Evolutionary conservation across 2,113 vertebrate species (phyloP).

Genomic region (Perca flavescens): DNA sequence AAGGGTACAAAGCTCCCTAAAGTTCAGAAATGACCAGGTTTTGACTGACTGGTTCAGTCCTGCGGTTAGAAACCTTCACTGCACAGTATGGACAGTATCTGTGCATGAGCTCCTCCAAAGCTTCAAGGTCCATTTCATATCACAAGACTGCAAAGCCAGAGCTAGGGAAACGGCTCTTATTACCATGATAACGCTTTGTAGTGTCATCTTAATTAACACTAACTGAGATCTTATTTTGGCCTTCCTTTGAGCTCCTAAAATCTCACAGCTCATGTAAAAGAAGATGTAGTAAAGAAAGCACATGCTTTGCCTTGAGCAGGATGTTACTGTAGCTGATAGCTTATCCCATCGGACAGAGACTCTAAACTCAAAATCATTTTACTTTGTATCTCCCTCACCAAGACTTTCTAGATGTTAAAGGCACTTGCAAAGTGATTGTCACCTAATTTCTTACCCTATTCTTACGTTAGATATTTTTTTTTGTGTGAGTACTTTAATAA

Average conservation of each 20-base stretch:
- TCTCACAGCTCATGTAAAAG: conserved; percentile 32
- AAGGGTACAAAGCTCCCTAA: background rate
- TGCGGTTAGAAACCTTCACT: background rate
- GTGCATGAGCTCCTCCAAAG: conserved; percentile 30
- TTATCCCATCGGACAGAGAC: conserved; percentile 16
- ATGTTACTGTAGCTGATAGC: conserved; percentile 41
- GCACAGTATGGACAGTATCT: conserved; percentile 10
- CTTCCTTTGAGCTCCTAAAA: conserved; percentile 44
- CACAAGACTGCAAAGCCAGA: conserved; percentile 40
- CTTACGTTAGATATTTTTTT: too few relatives aligned
- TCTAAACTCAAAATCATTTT: conserved; percentile 42
- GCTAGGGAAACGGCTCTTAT: conserved; percentile 50
- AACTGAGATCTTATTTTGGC: conserved; percentile 51
- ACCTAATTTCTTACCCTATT: background rate
- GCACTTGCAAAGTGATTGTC: conserved; percentile 20
- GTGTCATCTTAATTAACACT: conserved; percentile 67
- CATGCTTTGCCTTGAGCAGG: conserved; percentile 16
- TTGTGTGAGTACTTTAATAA: too few relatives aligned
- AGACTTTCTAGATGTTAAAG: conserved; percentile 11
- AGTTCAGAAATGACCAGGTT: background rate
- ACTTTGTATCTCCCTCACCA: conserved; percentile 13
- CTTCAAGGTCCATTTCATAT: conserved; percentile 38
- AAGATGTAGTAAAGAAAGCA: conserved; percentile 47
- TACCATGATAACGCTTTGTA: conserved; percentile 52
- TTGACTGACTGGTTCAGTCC: background rate